Percentiles rank a stretch among this genome's conserved stretches.
Evolutionary conservation across 2,797 vertebrate species (phyloP).

Genomic region (Parotocinclus haroldoi): DNA sequence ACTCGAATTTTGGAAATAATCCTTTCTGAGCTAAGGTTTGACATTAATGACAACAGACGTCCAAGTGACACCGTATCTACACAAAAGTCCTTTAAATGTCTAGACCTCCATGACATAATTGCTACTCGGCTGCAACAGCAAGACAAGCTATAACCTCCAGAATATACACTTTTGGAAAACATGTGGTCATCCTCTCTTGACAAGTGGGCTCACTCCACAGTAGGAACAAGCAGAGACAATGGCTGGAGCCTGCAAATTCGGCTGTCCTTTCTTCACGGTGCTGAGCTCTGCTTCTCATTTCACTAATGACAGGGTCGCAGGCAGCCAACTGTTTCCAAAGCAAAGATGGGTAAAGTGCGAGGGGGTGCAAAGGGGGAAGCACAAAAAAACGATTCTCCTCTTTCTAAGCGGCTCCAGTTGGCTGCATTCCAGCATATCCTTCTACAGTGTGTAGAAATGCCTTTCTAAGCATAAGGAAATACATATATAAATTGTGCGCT

Average conservation of each 20-base stretch:
- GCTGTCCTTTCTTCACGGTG: slow-evolving; percentile 46
- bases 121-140: background rate
- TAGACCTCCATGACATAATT: slow-evolving; percentile 6
- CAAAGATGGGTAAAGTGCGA: slow-evolving; percentile 40
- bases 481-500: slow-evolving; percentile 14
- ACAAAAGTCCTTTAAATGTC: background rate
- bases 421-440: slow-evolving; percentile 36
- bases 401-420: slow-evolving; percentile 52
- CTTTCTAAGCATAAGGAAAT: slow-evolving; percentile 16
- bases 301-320: slow-evolving; percentile 69
- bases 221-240: slow-evolving; percentile 52
- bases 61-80: background rate
- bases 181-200: slow-evolving; percentile 47
- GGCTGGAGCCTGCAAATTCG: slow-evolving; percentile 34
- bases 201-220: slow-evolving; percentile 53
- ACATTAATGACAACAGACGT: background rate
- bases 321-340: slow-evolving; percentile 59
- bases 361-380: slow-evolving; percentile 20
- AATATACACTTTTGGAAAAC: slow-evolving; percentile 30
- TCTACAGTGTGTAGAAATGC: slow-evolving; percentile 36
- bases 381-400: slow-evolving; percentile 21
- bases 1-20: background rate
- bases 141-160: slow-evolving; percentile 18
- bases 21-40: background rate
- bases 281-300: slow-evolving; percentile 60